Base-by-base conservation (phyloP, 2,113 vertebrate species). In the Calonectris borealis region DNA sequence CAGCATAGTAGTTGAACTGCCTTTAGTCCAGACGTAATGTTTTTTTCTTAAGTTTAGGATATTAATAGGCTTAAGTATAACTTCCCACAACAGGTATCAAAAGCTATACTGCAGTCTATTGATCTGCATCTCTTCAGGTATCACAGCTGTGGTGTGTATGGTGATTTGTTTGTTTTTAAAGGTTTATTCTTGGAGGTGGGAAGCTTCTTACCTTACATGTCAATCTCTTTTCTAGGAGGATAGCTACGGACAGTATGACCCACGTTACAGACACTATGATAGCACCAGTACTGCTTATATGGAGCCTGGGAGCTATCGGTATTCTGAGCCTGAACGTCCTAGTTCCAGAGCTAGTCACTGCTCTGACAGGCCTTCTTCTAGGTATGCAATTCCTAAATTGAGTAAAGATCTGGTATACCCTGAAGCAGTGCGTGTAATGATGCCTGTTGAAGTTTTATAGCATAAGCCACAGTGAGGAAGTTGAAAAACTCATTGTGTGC, bases 301-400 rank as follows among this genome's bases (percentile, higher is more conserved):
- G 26, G 99, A 99, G 58, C 82, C 97, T 5, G 98, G 94, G 2
- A 90, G 85, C 87, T 99, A 98, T 55, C 98, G 96, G 44, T 98
- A 98, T 42, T 60, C 98, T 0, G 98, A 98, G 60, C 98, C 97
- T 1, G 99, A 99, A 52, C 98, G 98, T 34, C 98, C 99, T 6
- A 99, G 98, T 91, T 99, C 99, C 48, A 98, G 99, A 94, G 92
- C 99, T 2, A 99, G 99, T 66, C 99, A 99, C 96, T 99, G 98
- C 97, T 99, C 99, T 0, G 99, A 99, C 93, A 98, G 99, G 42
- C 98, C 99, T 0, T 15, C 98, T 26, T 99, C 99, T 81, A 99
- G 99, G 99, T 99, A 68, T 15, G 96, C 51, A 1, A 3, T 16
- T 48, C 69, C 62, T 20, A 3, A 7, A 1, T 1, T 2, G 6